Evolutionary conservation across 1,140 invertebrate genomes (phyloP).

Genomic region (Orchesella cincta): DNA sequence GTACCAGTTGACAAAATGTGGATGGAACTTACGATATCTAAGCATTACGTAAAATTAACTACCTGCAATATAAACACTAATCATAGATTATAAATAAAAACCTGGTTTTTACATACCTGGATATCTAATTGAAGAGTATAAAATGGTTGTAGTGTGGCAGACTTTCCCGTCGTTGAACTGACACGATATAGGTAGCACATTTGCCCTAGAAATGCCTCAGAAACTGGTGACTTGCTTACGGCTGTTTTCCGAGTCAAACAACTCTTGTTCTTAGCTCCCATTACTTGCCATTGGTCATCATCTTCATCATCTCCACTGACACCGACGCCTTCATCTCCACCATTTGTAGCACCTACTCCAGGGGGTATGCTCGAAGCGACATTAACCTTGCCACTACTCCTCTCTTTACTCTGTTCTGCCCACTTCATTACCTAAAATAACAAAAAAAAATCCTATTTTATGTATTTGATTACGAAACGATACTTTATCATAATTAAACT

Average conservation of each 20-base stretch:
- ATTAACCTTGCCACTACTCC: constrained; percentile 55
- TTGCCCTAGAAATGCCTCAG: constrained; percentile 88
- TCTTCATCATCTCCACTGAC: constrained; percentile 53
- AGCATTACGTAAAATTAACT: background rate
- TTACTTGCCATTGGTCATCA: constrained; percentile 66
- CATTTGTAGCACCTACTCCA: constrained; percentile 51
- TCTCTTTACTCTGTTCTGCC: constrained; percentile 58
- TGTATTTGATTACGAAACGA: background rate
- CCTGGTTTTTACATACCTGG: constrained; percentile 74
- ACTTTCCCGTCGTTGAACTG: constrained; percentile 68
- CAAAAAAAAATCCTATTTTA: constrained; percentile 34
- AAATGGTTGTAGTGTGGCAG: constrained; percentile 85
- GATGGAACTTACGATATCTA: background rate
- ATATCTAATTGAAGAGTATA: constrained; percentile 92
- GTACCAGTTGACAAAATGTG: constrained; percentile 38
- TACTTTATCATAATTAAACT: no score
- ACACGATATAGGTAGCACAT: constrained; percentile 79
- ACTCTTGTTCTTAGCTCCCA: constrained; percentile 83
- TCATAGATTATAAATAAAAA: no score
- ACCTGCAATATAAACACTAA: background rate
- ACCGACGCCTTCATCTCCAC: constrained; percentile 62
- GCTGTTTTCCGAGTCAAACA: constrained; percentile 78
- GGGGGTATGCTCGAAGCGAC: constrained; percentile 35
- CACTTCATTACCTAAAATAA: constrained; percentile 69
- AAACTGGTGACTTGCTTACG: constrained; percentile 81